These are phyloP conservation scores for Paralichthys olivaceus DNA, from an alignment of 2,113 vertebrate species.

Conservation along the genomic window DNA sequence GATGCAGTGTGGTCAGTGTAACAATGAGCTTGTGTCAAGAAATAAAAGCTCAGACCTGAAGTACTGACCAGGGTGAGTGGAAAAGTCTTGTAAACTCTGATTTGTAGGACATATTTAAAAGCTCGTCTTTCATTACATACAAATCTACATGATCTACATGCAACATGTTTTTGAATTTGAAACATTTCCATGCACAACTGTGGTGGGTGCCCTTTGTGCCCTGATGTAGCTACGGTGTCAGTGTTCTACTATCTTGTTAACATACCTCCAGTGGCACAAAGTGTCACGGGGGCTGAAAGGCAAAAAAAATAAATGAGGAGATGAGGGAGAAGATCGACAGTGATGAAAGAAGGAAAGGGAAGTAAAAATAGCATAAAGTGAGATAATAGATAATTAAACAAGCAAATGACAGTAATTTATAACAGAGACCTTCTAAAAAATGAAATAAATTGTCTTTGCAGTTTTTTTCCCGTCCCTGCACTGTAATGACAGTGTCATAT, in stretches of 20 bases:
- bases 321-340: constrained; percentile 38
- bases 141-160: too few relatives aligned
- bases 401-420: constrained; percentile 72
- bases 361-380: constrained; percentile 66
- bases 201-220: background rate
- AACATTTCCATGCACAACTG: background rate
- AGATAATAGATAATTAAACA: constrained; percentile 70
- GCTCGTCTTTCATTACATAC: too few relatives aligned
- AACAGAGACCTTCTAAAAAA: constrained; percentile 56
- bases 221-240: too few relatives aligned
- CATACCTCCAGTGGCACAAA: too few relatives aligned
- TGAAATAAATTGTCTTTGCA: constrained; percentile 68
- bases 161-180: too few relatives aligned
- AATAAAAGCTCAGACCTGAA: too few relatives aligned
- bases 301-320: constrained; percentile 15
- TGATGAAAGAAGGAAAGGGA: constrained; percentile 48
- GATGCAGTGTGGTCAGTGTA: too few relatives aligned
- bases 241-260: too few relatives aligned
- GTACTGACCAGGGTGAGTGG: too few relatives aligned
- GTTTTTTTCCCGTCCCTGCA: constrained; percentile 38
- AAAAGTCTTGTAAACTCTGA: too few relatives aligned
- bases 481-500: constrained; percentile 71
- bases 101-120: too few relatives aligned
- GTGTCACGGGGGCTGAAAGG: constrained; percentile 23
- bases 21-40: too few relatives aligned